A percentile compares a stretch with the other conserved stretches of the same genome.
These are phyloP conservation scores for Cheilosia vulpina DNA, from an alignment of 2,888 invertebrate genomes.

Conservation along the genomic window DNA sequence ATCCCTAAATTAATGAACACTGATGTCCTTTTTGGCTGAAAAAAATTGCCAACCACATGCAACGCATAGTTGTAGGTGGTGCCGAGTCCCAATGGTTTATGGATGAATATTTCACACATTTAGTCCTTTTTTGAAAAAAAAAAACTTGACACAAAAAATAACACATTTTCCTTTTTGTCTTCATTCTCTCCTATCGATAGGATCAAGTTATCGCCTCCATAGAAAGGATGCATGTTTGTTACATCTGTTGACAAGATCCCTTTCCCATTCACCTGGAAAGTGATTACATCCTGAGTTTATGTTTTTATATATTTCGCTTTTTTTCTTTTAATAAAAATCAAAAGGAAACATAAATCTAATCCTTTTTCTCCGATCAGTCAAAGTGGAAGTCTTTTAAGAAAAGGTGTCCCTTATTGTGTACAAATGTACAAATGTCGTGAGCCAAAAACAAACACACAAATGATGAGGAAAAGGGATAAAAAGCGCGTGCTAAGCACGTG, in stretches of 20 bases:
- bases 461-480: constrained; percentile 31
- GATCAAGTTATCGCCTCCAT: constrained; percentile 62
- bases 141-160: constrained; percentile 4
- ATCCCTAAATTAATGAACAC: constrained; percentile 71
- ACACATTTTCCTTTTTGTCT: not conserved
- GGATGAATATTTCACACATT: constrained; percentile 59
- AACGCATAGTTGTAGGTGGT: constrained; percentile 38
- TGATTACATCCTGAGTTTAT: constrained; percentile 65
- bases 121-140: constrained; percentile 12
- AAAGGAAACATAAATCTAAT: constrained; percentile 74
- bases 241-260: constrained; percentile 74
- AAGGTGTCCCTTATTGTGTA: constrained; percentile 31
- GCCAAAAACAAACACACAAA: constrained; percentile 10
- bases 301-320: constrained; percentile 15
- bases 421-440: constrained; percentile 23
- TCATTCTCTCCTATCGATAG: constrained; percentile 16
- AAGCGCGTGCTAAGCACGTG: constrained; percentile 72
- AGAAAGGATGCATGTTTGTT: constrained; percentile 38
- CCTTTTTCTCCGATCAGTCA: constrained; percentile 63
- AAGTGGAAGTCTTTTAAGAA: not conserved
- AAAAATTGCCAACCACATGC: constrained; percentile 33
- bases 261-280: constrained; percentile 67
- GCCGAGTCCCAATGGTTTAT: constrained; percentile 9
- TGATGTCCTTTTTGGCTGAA: constrained; percentile 41
- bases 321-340: constrained; percentile 44